These are phyloP conservation scores for Pseudolaguvia tuberculata DNA, from an alignment of 2,113 vertebrate genomes.

Conservation along the genomic window DNA sequence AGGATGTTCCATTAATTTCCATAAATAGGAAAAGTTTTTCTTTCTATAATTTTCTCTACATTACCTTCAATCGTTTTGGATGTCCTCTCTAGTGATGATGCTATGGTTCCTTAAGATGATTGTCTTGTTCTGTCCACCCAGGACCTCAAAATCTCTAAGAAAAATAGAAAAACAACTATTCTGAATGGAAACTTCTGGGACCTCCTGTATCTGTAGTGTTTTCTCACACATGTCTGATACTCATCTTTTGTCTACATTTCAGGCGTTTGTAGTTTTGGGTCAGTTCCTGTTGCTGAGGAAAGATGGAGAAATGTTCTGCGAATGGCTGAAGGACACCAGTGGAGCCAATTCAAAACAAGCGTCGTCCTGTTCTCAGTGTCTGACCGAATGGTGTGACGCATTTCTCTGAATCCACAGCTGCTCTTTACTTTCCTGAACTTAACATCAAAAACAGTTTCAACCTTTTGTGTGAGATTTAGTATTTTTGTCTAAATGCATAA, in stretches of 20 bases:
- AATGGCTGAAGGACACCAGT: conserved; percentile 65
- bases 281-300: conserved; percentile 68
- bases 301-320: conserved; percentile 59
- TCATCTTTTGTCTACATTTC: not conserved
- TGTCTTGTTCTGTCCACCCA: too few species aligned
- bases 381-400: conserved; percentile 64
- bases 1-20: too few species aligned
- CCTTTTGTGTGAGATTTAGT: not conserved
- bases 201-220: too few species aligned
- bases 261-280: conserved; percentile 64
- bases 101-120: too few species aligned
- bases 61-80: too few species aligned
- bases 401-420: conserved; percentile 58
- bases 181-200: too few species aligned
- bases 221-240: not conserved
- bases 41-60: too few species aligned
- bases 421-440: not conserved
- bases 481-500: not conserved
- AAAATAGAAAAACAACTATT: too few species aligned
- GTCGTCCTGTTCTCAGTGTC: conserved; percentile 56
- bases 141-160: too few species aligned
- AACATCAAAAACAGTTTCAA: not conserved
- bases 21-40: too few species aligned
- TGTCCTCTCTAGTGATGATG: too few species aligned
- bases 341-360: conserved; percentile 61